phyloP scores from a whole-genome alignment of 2,888 invertebrate genomes.

The Lissonota sp. region DNA sequence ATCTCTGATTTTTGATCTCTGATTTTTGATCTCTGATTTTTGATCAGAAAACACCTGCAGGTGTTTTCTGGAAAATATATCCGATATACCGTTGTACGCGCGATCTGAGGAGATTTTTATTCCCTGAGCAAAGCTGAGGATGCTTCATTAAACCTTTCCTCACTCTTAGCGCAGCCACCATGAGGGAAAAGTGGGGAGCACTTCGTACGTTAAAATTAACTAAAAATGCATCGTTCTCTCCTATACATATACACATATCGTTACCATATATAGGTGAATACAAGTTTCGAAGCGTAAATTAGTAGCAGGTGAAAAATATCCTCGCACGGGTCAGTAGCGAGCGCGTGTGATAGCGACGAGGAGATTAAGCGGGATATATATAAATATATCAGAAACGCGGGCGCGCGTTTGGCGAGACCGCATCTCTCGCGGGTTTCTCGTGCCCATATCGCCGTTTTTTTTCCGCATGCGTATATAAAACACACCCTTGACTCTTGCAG shows the following conservation, averaged over 20 bases:
- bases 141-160: too few species aligned
- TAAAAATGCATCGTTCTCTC: not conserved
- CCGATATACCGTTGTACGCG: too few species aligned
- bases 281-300: slow-evolving; percentile 58
- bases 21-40: too few species aligned
- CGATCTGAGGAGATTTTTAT: too few species aligned
- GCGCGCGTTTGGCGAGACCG: not conserved
- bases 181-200: too few species aligned
- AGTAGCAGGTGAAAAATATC: slow-evolving; percentile 65
- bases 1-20: too few species aligned
- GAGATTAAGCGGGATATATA: slow-evolving; percentile 41
- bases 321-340: slow-evolving; percentile 24
- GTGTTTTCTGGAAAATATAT: too few species aligned
- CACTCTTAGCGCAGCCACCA: too few species aligned
- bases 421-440: slow-evolving; percentile 10
- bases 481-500: slow-evolving; percentile 31
- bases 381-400: not conserved
- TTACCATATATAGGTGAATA: slow-evolving; percentile 1
- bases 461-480: slow-evolving; percentile 13
- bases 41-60: too few species aligned
- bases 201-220: not conserved
- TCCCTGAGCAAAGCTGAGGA: too few species aligned
- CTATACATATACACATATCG: not conserved
- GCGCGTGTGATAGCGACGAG: slow-evolving; percentile 43
- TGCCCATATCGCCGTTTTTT: slow-evolving; percentile 17